Evolutionary conservation across 2,113 vertebrate species (phyloP), one percentile per base, ranked within the genome.

Genomic region (Malurus alboscapulatus): DNA sequence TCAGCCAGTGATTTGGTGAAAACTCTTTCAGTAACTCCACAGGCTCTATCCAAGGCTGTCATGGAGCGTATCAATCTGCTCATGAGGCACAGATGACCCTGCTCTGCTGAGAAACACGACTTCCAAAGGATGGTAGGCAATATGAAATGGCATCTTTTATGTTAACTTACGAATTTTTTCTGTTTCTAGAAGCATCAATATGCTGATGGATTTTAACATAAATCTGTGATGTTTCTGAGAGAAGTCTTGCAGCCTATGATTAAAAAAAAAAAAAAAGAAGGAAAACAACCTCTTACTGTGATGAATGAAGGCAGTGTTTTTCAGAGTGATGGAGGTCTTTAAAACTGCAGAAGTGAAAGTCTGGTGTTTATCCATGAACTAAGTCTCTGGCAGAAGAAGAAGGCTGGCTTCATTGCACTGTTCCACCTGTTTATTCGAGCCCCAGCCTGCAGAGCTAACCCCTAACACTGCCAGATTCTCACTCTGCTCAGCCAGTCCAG

Each of bases 341-440:
- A 88, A 93, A 92, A 62, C 53, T 66, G 74, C 80, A 74, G 63
- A 84, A 95, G 51, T 83, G 62, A 83, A 59, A 75, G 71, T 92
- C 94, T 97, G 82, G 59, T 95, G 91, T 97, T 96, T 96, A 94
- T 93, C 90, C 61, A 86, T 80, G 61, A 71, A 75, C 94, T 82
- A 83, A 90, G 77, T 36, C 13, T 8, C 85, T 94, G 92, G 93
- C 92, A 95, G 76, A 78, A 92, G 88, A 76, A 73, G 87, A 84
- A 69, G 90, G 83, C 59, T 89, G 92, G 92, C 75, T 96, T 94
- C 69, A 74, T 74, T 88, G 72, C 91, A 67, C 82, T 88, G 4
- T 93, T 95, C 81, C 73, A 95, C 96, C 97, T 96, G 96, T 97
- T 97, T 97, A 96, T 92, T 94, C 65, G 89, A 86, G 89, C 72